These are phyloP conservation scores for Fissipunctia ypsillon DNA, from an alignment of 2,888 invertebrate genomes.

Conservation along the genomic window DNA sequence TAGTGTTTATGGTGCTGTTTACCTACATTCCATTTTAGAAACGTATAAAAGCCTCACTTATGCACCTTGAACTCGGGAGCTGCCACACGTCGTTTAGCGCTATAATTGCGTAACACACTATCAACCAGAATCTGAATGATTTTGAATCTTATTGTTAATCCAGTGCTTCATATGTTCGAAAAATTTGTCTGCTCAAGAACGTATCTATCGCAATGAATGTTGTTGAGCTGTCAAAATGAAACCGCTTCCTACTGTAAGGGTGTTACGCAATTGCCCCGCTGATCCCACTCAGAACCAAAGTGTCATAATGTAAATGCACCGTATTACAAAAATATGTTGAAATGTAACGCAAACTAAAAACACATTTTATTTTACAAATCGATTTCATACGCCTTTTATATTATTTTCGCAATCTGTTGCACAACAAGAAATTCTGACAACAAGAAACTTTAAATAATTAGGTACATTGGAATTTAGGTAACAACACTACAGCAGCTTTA, in stretches of 20 bases:
- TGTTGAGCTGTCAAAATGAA: too few species aligned
- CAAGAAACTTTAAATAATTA: neutral
- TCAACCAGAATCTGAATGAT: too few species aligned
- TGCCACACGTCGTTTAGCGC: too few species aligned
- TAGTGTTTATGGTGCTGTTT: neutral
- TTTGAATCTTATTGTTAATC: too few species aligned
- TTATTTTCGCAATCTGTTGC: neutral
- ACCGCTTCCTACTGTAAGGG: too few species aligned
- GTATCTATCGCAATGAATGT: too few species aligned
- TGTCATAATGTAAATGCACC: neutral
- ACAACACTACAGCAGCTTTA: neutral
- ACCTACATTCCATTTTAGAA: neutral
- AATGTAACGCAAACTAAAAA: neutral
- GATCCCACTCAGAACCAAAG: too few species aligned
- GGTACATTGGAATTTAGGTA: neutral
- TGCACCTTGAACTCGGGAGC: too few species aligned
- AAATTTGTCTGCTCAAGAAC: too few species aligned
- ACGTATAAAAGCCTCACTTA: neutral
- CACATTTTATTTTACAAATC: neutral
- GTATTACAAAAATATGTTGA: neutral
- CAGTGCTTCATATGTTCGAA: too few species aligned
- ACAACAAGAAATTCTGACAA: neutral
- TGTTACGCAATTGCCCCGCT: too few species aligned
- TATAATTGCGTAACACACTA: too few species aligned
- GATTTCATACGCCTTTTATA: neutral